These are phyloP conservation scores for Gymnosoma rotundatum DNA, from an alignment of 2,888 invertebrate species.

Conservation along the genomic window DNA sequence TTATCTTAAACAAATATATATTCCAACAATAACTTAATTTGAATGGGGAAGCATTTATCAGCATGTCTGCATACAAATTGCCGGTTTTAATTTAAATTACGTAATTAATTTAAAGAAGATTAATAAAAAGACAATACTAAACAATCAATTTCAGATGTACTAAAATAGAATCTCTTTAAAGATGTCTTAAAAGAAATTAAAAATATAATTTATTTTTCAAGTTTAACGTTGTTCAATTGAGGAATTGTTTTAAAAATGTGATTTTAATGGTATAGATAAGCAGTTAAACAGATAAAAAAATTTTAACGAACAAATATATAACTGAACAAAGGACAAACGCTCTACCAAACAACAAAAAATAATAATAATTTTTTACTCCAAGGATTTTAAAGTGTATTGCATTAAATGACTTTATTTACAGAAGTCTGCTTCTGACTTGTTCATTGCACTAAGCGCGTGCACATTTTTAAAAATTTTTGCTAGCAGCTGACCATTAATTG, in stretches of 20 bases:
- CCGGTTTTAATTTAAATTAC: slow-evolving; percentile 16
- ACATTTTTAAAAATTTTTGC: too few species aligned
- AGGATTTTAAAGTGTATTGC: too few species aligned
- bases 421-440: too few species aligned
- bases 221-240: too few species aligned
- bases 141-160: slow-evolving; percentile 29
- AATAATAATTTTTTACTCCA: neutral
- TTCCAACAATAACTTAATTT: neutral
- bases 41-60: slow-evolving; percentile 11
- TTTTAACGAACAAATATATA: neutral
- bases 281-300: slow-evolving; percentile 19
- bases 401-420: too few species aligned
- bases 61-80: neutral
- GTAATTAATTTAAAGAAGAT: slow-evolving; percentile 30
- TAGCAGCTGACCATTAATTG: too few species aligned
- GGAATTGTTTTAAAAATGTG: too few species aligned
- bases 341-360: neutral
- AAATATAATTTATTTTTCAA: too few species aligned
- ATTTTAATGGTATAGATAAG: slow-evolving; percentile 16
- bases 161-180: neutral
- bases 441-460: too few species aligned
- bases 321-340: neutral
- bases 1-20: neutral
- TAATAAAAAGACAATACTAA: slow-evolving; percentile 31
- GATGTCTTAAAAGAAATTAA: neutral